Percentiles rank a stretch among this genome's conserved stretches.
phyloP scores from a whole-genome alignment of 2,113 vertebrate species.

The Limanda limanda region DNA sequence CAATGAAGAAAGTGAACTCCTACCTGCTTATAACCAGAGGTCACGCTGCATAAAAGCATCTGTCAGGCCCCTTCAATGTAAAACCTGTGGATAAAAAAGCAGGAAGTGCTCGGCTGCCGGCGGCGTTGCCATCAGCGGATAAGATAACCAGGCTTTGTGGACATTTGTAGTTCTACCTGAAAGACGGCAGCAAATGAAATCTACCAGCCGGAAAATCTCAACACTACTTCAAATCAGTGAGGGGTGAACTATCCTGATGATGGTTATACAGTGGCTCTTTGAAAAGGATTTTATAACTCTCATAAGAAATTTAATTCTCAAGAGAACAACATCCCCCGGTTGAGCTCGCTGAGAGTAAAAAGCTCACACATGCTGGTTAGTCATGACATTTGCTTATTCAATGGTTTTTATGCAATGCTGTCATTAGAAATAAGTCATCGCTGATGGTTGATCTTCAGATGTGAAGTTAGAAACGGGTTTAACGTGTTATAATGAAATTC shows the following conservation, averaged over 20 bases:
- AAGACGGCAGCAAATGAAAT: conserved; percentile 53
- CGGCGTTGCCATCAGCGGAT: conserved; percentile 36
- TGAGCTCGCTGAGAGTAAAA: neutral
- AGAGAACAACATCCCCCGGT: neutral
- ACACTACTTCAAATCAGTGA: conserved; percentile 34
- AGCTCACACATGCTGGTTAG: neutral
- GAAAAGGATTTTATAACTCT: conserved; percentile 18
- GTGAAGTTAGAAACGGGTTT: neutral
- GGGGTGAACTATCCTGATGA: conserved; percentile 40
- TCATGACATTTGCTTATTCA: neutral
- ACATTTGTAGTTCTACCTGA: conserved; percentile 49
- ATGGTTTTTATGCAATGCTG: neutral
- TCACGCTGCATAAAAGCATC: conserved; percentile 2
- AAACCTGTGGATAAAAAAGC: conserved; percentile 19
- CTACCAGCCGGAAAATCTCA: conserved; percentile 48
- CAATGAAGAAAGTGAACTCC: conserved; percentile 5
- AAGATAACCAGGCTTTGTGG: conserved; percentile 52
- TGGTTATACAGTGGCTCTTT: conserved; percentile 30
- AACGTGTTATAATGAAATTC: neutral
- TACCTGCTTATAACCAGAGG: neutral
- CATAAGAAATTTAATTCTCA: neutral
- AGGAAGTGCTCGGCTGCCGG: conserved; percentile 3
- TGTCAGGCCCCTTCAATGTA: neutral
- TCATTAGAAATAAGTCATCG: neutral
- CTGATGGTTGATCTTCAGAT: too few relatives aligned